These are phyloP conservation scores for Gavia stellata DNA, from an alignment of 2,113 vertebrate species.

Conservation along the genomic window DNA sequence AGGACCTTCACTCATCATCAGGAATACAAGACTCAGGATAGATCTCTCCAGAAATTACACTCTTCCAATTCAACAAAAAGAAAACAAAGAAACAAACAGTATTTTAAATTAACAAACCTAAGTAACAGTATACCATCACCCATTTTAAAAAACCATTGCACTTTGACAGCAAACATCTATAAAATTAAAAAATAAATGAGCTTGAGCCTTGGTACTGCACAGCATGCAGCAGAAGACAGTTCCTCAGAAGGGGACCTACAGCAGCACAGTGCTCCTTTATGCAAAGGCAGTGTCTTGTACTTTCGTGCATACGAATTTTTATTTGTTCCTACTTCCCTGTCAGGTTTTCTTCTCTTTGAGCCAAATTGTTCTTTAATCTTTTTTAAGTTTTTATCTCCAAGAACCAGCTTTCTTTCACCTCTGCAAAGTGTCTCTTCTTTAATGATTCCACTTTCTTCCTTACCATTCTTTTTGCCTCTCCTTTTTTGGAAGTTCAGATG, in stretches of 20 bases:
- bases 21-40: background rate
- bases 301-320: rapidly evolving
- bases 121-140: background rate
- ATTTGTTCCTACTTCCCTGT: background rate
- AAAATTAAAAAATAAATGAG: background rate
- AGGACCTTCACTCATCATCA: background rate
- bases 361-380: constrained; percentile 24
- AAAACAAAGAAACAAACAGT: background rate
- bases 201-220: background rate
- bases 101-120: background rate
- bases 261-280: background rate
- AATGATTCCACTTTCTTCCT: background rate
- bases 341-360: background rate
- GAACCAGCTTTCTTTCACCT: constrained; percentile 58
- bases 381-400: constrained; percentile 55
- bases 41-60: background rate
- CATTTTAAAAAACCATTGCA: background rate
- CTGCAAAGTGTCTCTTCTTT: background rate
- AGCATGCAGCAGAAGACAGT: background rate
- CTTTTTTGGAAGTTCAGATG: background rate
- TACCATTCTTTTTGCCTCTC: background rate
- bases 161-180: background rate
- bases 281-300: background rate
- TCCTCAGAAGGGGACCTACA: background rate
- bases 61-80: background rate